phyloP scores from a whole-genome alignment of 2,797 vertebrate species.

The Notolabrus celidotus region DNA sequence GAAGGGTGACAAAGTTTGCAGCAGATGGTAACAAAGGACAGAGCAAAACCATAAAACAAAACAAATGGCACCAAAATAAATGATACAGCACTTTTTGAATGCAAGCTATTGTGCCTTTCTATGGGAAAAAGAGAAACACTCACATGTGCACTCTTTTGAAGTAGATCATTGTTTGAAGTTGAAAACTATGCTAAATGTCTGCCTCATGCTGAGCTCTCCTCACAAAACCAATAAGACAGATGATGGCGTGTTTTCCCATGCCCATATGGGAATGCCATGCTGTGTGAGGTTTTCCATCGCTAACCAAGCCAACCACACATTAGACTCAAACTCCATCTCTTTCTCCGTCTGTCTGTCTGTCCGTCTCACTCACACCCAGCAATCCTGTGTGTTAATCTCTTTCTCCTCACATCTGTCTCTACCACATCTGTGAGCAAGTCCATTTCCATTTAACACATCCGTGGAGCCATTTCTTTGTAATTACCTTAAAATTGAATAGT shows the following conservation, averaged over 20 bases:
- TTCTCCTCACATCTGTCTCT: conserved; percentile 59
- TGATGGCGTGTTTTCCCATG: conserved; percentile 59
- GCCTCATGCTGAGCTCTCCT: conserved; percentile 48
- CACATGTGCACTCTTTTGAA: conserved; percentile 56
- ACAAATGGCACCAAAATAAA: conserved; percentile 40
- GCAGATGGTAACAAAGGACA: conserved; percentile 18
- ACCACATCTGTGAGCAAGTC: conserved; percentile 72
- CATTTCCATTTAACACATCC: conserved; percentile 66
- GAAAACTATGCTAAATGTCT: conserved; percentile 55
- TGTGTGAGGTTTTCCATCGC: conserved; percentile 51
- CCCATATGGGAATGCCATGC: conserved; percentile 53
- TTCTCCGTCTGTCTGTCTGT: conserved; percentile 12
- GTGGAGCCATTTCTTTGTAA: conserved; percentile 64
- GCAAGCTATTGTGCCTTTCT: conserved; percentile 29
- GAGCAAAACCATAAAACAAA: conserved; percentile 37
- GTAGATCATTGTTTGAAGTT: conserved; percentile 63
- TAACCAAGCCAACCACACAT: conserved; percentile 57
- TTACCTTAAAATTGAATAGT: conserved; percentile 61
- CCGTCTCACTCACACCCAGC: conserved; percentile 32
- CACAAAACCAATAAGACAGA: conserved; percentile 62
- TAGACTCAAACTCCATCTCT: conserved; percentile 38
- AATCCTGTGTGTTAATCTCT: conserved; percentile 45
- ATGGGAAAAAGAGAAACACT: conserved; percentile 38
- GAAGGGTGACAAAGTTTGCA: conserved; percentile 6
- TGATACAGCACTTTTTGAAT: conserved; percentile 13